Conservation (phyloP, 2,888 invertebrate species). For the Lypha dubia region DNA sequence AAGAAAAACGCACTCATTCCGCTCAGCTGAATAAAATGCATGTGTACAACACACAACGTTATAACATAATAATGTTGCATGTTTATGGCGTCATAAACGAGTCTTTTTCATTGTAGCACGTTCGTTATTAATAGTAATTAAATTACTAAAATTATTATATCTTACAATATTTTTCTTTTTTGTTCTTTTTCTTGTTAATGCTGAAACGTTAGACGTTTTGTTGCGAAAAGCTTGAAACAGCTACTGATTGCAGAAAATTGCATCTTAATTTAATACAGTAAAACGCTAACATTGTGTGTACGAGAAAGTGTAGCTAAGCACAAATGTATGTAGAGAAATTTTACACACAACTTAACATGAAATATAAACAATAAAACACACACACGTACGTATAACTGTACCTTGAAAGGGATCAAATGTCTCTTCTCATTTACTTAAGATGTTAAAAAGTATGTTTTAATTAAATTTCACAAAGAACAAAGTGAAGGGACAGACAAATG, state of each 20-base stretch:
- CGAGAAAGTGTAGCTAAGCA: constrained; percentile 3
- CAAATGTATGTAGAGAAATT: not conserved
- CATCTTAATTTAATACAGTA: constrained; percentile 15
- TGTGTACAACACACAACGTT: not conserved
- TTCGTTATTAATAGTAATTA: constrained; percentile 30
- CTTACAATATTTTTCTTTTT: not conserved
- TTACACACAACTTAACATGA: not conserved
- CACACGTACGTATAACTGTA: not conserved
- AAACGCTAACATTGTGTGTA: not conserved
- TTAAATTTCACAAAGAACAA: constrained; percentile 9
- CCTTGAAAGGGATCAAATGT: constrained; percentile 16
- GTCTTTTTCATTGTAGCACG: not conserved
- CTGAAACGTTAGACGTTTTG: not conserved
- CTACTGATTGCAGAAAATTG: not conserved
- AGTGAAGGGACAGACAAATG: not conserved
- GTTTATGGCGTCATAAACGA: constrained; percentile 25
- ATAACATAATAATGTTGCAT: constrained; percentile 26
- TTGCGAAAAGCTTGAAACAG: not conserved
- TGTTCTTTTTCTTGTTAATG: not conserved
- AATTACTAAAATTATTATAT: constrained; percentile 38
- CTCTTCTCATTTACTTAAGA: constrained; percentile 34
- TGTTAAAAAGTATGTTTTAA: constrained; percentile 44
- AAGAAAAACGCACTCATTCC: too few relatives aligned
- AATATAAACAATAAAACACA: not conserved
- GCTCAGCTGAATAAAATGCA: not conserved